phyloP scores from a whole-genome alignment of 1,140 invertebrate species.

The Octopus bimaculoides region DNA sequence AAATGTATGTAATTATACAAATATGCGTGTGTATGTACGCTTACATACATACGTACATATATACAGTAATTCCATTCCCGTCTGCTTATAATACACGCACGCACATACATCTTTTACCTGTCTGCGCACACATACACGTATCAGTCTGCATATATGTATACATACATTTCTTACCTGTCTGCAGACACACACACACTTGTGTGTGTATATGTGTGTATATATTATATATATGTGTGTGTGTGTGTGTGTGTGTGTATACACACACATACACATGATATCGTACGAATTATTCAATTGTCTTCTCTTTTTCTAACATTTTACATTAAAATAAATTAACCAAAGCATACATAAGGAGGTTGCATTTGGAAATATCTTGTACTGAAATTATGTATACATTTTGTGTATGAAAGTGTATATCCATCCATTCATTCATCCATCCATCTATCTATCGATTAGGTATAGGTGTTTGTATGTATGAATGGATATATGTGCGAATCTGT shows the following conservation, averaged over 20 bases:
- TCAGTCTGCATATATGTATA: background rate
- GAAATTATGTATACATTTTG: background rate
- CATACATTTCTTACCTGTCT: background rate
- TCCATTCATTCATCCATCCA: background rate
- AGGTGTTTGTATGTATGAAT: background rate
- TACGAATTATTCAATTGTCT: too few relatives aligned
- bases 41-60: background rate
- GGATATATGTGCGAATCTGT: background rate
- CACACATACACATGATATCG: background rate
- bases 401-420: background rate
- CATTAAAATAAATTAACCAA: too few relatives aligned
- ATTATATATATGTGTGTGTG: background rate
- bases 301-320: too few relatives aligned
- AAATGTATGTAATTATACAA: background rate
- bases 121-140: background rate
- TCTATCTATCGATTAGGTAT: background rate
- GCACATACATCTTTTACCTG: background rate
- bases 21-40: background rate
- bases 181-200: background rate
- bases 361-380: background rate
- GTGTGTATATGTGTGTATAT: background rate
- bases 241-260: background rate
- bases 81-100: too few relatives aligned
- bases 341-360: background rate
- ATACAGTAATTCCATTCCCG: background rate